A percentile compares a stretch with the other conserved stretches of the same genome.
These are phyloP conservation scores for Paraplagusia blochii DNA, from an alignment of 2,113 vertebrate genomes.

Conservation along the genomic window DNA sequence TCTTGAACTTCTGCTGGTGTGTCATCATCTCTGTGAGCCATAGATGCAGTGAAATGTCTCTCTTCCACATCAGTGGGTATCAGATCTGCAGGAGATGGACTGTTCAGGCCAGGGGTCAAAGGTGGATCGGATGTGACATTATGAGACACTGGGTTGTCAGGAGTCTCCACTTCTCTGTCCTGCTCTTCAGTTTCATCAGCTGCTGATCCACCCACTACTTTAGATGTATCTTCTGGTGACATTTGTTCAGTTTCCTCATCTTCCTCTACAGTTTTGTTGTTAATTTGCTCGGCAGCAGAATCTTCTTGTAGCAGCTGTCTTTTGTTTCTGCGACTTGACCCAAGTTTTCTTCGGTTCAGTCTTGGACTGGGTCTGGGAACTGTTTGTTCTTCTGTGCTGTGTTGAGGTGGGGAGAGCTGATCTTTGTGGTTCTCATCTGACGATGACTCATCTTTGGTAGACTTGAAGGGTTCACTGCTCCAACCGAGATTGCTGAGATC, in stretches of 20 bases:
- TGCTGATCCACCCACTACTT: neutral
- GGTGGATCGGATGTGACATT: no score
- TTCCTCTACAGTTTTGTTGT: neutral
- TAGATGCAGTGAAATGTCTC: no score
- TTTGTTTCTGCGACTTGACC: conserved; percentile 30
- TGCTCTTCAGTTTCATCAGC: neutral
- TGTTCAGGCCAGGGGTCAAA: no score
- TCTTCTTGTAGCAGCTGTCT: neutral
- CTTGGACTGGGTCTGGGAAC: neutral
- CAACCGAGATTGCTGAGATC: neutral
- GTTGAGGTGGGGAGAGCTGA: neutral
- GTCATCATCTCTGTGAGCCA: no score
- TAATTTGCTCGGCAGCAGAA: neutral
- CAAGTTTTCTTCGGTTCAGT: conserved; percentile 35
- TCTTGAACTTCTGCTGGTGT: no score
- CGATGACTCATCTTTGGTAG: conserved; percentile 3
- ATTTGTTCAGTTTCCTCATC: neutral
- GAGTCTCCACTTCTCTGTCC: rapidly evolving
- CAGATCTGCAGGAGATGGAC: no score
- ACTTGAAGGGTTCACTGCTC: neutral
- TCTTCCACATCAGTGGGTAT: no score
- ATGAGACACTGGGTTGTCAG: no score
- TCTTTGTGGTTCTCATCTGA: conserved; percentile 7
- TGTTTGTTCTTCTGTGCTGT: neutral
- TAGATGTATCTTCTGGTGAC: neutral